Conservation (phyloP, 2,888 invertebrate species). For the Hirudinaria manillensis region DNA sequence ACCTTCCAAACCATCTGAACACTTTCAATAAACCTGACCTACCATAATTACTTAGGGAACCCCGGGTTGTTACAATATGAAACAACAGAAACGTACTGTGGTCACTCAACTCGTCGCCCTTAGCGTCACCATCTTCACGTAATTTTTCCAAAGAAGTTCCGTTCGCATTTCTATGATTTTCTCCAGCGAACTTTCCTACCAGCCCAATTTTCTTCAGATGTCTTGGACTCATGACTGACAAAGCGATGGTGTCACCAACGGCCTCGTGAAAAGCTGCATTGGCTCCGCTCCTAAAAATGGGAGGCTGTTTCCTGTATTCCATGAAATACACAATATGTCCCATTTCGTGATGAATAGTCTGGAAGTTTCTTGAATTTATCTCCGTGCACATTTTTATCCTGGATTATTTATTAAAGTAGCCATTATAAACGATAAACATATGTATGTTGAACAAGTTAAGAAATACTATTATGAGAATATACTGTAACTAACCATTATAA, state of each 20-base stretch:
- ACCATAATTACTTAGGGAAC: no score
- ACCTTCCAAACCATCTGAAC: no score
- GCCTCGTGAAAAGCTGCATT: constrained; percentile 53
- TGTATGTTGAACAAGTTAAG: neutral
- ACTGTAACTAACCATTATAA: no score
- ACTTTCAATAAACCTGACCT: no score
- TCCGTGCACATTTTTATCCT: constrained; percentile 54
- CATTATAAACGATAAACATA: neutral
- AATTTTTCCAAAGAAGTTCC: neutral
- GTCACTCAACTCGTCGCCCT: neutral
- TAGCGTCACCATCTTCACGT: neutral
- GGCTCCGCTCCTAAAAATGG: constrained; percentile 39
- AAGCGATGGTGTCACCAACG: constrained; percentile 51
- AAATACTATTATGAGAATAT: no score
- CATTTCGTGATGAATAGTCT: constrained; percentile 41
- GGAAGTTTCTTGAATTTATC: constrained; percentile 42
- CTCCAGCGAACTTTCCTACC: neutral
- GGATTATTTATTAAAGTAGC: constrained; percentile 23
- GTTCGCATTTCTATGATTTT: neutral
- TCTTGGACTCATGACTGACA: constrained; percentile 45
- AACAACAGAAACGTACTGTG: neutral
- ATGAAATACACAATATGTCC: constrained; percentile 52
- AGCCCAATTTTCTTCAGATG: constrained; percentile 43
- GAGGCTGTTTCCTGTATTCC: constrained; percentile 44
- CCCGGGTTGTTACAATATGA: no score